Evolutionary conservation across 2,797 vertebrate genomes (phyloP), one percentile per base, ranked within the genome.

Genomic region (Gobio occitaniae): DNA sequence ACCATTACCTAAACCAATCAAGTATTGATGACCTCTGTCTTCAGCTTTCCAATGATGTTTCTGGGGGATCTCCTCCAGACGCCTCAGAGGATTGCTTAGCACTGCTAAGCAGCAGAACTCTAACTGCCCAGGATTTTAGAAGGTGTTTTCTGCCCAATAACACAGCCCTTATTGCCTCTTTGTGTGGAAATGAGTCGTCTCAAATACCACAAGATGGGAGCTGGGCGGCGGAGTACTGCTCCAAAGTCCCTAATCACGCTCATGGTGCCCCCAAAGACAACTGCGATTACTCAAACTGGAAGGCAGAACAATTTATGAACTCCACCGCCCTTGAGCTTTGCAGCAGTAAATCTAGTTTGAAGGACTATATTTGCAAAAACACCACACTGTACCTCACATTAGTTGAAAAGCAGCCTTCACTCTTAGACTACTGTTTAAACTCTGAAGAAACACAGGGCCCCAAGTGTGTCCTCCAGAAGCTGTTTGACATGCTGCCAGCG

Each of bases 61-160:
- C 89, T 52, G 86, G 65, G 41, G 78, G 81, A 47, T 66, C 85
- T 32, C 79, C 79, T 77, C 89, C 90, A 8, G 93, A 87, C 0
- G 83, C 91, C 0, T 89, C 84, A 15, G 93, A 95, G 11, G 88
- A 90, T 86, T 97, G 97, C 86, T 91, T 96, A 6, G 85, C 91
- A 16, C 92, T 92, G 78, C 89, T 96, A 56, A 93, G 91, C 63
- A 91, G 92, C 87, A 89, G 93, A 52, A 93, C 94, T 11, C 91
- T 97, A 56, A 96, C 90, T 70, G 95, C 96, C 47, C 92, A 94
- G 50, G 92, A 93, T 15, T 97, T 97, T 90, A 95, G 96, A 91
- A 94, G 92, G 78, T 98, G 97, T 89, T 96, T 97, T 87, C 92
- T 96, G 83, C 96, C 96, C 68, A 97, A 97, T 79, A 92, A 89